A percentile compares a stretch with the other conserved stretches of the same genome.
These are phyloP conservation scores for Yoshiicerus persimilis DNA, from an alignment of 1,140 invertebrate species.

Conservation along the genomic window DNA sequence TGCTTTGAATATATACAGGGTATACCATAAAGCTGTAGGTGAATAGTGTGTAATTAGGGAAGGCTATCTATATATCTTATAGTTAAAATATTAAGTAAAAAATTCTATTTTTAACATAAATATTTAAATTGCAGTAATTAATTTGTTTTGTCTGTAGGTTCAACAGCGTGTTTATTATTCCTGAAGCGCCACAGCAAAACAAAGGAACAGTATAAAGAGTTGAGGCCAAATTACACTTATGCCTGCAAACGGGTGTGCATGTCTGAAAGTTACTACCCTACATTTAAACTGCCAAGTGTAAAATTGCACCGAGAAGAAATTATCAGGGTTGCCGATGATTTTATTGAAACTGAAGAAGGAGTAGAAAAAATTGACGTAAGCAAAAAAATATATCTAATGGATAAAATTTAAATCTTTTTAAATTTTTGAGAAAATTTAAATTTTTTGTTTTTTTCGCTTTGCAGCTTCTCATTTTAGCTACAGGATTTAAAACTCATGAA, in stretches of 20 bases:
- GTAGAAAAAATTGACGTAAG: neutral
- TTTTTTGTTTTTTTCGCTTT: neutral
- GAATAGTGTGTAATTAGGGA: no score
- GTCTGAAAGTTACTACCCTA: neutral
- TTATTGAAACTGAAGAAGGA: neutral
- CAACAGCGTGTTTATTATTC: neutral
- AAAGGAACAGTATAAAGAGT: neutral
- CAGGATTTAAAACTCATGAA: constrained; percentile 35
- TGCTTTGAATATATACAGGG: no score
- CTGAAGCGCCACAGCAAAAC: neutral
- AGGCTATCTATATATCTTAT: no score
- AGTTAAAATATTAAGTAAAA: no score
- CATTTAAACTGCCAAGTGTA: neutral
- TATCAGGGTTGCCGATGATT: neutral
- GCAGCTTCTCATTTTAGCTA: constrained; percentile 35
- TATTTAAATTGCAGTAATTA: no score
- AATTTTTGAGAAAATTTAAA: no score
- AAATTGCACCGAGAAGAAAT: neutral
- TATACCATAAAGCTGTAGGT: no score
- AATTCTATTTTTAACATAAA: no score
- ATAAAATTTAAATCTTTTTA: no score
- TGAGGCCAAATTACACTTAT: neutral
- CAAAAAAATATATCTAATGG: no score
- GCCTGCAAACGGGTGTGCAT: neutral
- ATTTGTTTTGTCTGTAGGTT: neutral